Conservation (phyloP, 2,888 invertebrate species). For the Heteropelma amictum region DNA sequence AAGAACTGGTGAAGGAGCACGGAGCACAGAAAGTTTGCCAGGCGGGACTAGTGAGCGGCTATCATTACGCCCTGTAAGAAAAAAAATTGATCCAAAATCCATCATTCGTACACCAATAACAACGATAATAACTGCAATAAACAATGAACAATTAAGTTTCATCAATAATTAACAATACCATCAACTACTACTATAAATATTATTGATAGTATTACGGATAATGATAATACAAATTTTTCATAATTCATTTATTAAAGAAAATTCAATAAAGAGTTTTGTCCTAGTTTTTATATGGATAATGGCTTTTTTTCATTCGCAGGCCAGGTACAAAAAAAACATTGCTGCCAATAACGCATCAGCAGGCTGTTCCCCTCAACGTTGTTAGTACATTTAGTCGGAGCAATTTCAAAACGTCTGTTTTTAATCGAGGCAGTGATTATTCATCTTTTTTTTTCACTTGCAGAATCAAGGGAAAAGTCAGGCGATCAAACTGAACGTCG, state of each 20-base stretch:
- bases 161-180: too few species aligned
- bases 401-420: neutral
- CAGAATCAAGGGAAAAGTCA: constrained; percentile 68
- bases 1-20: constrained; percentile 73
- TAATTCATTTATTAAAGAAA: too few species aligned
- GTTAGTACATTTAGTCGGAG: constrained; percentile 63
- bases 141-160: too few species aligned
- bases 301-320: constrained; percentile 45
- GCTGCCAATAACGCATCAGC: constrained; percentile 62
- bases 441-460: constrained; percentile 22
- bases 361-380: constrained; percentile 65
- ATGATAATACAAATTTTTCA: too few species aligned
- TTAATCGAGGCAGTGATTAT: neutral
- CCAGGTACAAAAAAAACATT: constrained; percentile 62
- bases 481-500: constrained; percentile 72
- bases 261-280: too few species aligned
- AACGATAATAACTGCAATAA: too few species aligned
- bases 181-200: too few species aligned
- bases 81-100: neutral
- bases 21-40: constrained; percentile 72
- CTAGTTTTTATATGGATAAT: too few species aligned
- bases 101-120: too few species aligned
- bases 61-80: constrained; percentile 74
- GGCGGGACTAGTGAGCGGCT: constrained; percentile 70
- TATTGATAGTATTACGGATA: too few species aligned